phyloP scores from a whole-genome alignment of 2,113 vertebrate species.

The Urocitellus parryii region DNA sequence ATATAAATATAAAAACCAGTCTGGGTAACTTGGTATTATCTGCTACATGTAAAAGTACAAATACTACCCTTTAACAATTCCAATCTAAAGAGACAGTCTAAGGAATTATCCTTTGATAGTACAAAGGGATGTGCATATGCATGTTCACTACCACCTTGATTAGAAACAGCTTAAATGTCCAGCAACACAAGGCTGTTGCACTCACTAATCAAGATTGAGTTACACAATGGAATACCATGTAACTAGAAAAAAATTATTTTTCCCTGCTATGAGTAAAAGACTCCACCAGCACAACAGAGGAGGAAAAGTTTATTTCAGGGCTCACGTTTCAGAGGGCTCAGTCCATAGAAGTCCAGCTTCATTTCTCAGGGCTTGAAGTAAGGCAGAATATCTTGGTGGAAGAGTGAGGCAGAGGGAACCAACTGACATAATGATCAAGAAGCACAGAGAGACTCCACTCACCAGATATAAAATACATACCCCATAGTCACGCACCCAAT shows the following conservation, averaged over 20 bases:
- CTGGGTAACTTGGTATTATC: background rate
- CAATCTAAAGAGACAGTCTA: background rate
- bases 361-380: too few species aligned
- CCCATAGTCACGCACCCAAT: too few species aligned
- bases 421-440: too few species aligned
- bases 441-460: too few species aligned
- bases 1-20: background rate
- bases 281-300: too few species aligned
- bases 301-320: too few species aligned
- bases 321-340: too few species aligned
- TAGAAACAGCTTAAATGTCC: background rate
- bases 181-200: background rate
- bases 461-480: too few species aligned
- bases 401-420: too few species aligned
- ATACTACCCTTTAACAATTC: background rate
- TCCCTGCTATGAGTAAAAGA: too few species aligned
- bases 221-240: background rate
- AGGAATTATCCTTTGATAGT: background rate
- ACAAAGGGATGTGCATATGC: background rate
- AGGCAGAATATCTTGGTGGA: too few species aligned
- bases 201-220: background rate
- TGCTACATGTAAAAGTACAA: background rate
- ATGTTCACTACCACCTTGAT: background rate
- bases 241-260: background rate
- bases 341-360: too few species aligned